phyloP scores from a whole-genome alignment of 2,113 vertebrate genomes.

The Anolis carolinensis region DNA sequence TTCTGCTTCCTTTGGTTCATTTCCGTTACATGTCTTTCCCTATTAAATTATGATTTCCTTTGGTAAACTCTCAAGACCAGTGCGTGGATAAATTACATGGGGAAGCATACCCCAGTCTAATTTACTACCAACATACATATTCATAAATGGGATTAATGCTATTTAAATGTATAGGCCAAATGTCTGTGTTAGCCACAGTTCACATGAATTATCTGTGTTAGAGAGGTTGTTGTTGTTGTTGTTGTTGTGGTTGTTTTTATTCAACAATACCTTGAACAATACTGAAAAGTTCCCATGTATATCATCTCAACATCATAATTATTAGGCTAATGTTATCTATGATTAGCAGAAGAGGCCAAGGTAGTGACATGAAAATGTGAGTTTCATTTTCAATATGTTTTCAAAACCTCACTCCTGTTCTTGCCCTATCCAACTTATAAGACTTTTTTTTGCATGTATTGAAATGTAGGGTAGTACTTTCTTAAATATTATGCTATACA shows the following conservation, averaged over 20 bases:
- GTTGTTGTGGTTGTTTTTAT: too few relatives aligned
- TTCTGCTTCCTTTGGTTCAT: background rate
- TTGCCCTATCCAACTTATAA: background rate
- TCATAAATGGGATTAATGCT: background rate
- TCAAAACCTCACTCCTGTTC: background rate
- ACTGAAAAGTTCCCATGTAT: background rate
- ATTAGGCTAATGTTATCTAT: background rate
- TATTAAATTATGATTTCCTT: background rate
- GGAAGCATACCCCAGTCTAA: background rate
- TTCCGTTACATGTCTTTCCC: background rate
- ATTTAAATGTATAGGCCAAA: background rate
- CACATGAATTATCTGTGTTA: background rate
- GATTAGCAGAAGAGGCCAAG: background rate
- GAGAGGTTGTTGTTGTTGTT: too few relatives aligned
- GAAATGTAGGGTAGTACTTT: background rate
- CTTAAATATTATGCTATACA: background rate
- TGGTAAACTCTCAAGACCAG: background rate
- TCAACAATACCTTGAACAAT: too few relatives aligned
- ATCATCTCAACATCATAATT: too few relatives aligned
- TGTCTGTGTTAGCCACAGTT: background rate
- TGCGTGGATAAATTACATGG: background rate
- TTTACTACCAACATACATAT: background rate
- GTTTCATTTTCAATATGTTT: too few relatives aligned
- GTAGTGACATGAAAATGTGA: background rate
- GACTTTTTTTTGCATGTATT: background rate